phyloP scores from a whole-genome alignment of 2,797 vertebrate species.

The Sparidentex hasta region DNA sequence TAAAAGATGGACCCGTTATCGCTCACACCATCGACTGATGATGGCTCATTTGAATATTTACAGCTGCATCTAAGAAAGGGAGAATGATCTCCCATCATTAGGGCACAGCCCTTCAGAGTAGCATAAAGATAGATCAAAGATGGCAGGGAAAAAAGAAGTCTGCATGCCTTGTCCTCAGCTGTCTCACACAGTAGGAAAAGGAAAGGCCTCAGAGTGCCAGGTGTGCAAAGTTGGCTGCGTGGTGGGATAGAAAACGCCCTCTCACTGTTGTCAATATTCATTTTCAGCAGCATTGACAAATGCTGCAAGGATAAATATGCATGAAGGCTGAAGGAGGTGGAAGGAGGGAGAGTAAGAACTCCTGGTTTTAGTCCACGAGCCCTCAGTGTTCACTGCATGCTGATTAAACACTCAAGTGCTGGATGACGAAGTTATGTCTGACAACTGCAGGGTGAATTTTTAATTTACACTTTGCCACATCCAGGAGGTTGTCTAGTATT shows the following conservation, averaged over 20 bases:
- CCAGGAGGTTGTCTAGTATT: conserved; percentile 69
- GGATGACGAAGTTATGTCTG: conserved; percentile 75
- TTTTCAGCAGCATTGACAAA: conserved; percentile 68
- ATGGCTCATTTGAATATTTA: conserved; percentile 87
- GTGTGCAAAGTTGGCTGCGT: conserved; percentile 51
- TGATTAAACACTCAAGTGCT: conserved; percentile 77
- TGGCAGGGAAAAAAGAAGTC: conserved; percentile 16
- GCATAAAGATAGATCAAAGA: conserved; percentile 72
- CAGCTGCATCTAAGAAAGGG: conserved; percentile 66
- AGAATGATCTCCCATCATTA: conserved; percentile 80
- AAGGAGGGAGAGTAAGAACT: conserved; percentile 57
- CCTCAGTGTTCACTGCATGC: conserved; percentile 73
- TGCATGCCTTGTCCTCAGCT: conserved; percentile 7
- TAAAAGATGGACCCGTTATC: conserved; percentile 78
- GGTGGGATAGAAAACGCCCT: conserved; percentile 55
- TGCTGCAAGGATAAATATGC: conserved; percentile 73
- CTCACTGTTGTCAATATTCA: conserved; percentile 70
- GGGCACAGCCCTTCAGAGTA: conserved; percentile 67
- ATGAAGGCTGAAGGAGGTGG: conserved; percentile 56
- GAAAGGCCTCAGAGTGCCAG: conserved; percentile 39
- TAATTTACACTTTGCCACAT: conserved; percentile 76
- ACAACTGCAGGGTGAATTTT: conserved; percentile 77
- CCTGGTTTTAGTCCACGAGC: conserved; percentile 70
- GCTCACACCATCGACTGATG: conserved; percentile 74
- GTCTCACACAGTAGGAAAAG: conserved; percentile 25